These are phyloP conservation scores for Rhinogobio ventralis DNA, from an alignment of 2,797 vertebrate species.

Conservation along the genomic window DNA sequence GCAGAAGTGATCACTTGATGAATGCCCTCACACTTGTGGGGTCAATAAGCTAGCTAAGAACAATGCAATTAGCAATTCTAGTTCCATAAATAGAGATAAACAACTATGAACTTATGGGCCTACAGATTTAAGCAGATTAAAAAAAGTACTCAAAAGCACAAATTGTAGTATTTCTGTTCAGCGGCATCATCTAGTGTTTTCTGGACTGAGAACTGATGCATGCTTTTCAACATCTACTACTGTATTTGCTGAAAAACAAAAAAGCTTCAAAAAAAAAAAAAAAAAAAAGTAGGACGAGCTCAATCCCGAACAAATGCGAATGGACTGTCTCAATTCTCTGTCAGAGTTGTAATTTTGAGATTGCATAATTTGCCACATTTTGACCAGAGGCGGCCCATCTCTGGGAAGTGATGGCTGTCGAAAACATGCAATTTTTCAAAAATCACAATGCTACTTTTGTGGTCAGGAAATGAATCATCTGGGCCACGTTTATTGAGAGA, in stretches of 20 bases:
- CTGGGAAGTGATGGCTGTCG: constrained; percentile 14
- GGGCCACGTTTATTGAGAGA: constrained; percentile 11
- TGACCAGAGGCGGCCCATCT: constrained; percentile 35
- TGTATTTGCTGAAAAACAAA: constrained; percentile 65
- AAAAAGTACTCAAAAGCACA: not conserved
- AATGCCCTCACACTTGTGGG: not conserved
- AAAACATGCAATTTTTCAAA: constrained; percentile 48
- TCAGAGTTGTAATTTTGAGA: constrained; percentile 48
- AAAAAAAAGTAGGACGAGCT: constrained; percentile 64
- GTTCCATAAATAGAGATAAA: not conserved
- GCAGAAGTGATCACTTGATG: not conserved
- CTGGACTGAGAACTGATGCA: not conserved
- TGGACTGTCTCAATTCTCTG: constrained; percentile 30
- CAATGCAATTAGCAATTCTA: not conserved
- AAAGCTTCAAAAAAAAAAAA: constrained; percentile 33
- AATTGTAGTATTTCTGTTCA: not conserved
- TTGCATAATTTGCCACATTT: constrained; percentile 56
- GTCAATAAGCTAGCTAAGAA: not conserved
- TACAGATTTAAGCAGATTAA: not conserved
- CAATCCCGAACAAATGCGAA: constrained; percentile 59
- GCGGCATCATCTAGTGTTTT: constrained; percentile 46
- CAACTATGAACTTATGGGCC: not conserved
- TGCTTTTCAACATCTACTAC: constrained; percentile 37
- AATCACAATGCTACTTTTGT: constrained; percentile 19
- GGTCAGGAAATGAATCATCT: constrained; percentile 19